Conservation (phyloP, 2,113 vertebrate genomes). For the Passerina amoena region DNA sequence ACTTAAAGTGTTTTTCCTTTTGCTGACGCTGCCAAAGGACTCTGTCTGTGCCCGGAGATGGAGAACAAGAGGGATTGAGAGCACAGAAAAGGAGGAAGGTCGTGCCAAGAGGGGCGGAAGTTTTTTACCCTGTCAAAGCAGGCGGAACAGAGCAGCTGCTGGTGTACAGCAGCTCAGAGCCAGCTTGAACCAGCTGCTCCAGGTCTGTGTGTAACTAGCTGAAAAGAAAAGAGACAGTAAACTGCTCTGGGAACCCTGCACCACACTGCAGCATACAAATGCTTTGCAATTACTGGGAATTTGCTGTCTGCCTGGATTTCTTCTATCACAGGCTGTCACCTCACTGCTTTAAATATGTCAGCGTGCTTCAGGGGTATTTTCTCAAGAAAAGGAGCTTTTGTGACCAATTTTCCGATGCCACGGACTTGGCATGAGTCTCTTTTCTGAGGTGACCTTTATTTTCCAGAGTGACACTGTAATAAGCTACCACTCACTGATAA, state of each 20-base stretch:
- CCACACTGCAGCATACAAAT: neutral
- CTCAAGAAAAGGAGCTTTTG: neutral
- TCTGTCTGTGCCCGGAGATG: neutral
- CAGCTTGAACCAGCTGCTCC: constrained; percentile 40
- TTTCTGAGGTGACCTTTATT: constrained; percentile 24
- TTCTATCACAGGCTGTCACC: neutral
- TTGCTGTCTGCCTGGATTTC: neutral
- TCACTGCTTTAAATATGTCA: neutral
- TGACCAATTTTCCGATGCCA: neutral
- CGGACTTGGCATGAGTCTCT: neutral
- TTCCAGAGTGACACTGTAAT: constrained; percentile 1
- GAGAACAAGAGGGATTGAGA: neutral
- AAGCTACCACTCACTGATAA: neutral
- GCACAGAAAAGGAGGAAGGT: neutral
- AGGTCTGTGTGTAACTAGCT: neutral
- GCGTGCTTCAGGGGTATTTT: neutral
- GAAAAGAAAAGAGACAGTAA: neutral
- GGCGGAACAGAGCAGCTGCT: neutral
- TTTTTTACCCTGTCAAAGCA: neutral
- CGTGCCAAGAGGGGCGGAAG: neutral
- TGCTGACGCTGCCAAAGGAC: neutral
- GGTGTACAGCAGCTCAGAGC: neutral
- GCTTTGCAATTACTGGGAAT: neutral
- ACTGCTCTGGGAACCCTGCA: neutral
- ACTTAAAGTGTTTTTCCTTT: neutral